Base-by-base conservation (phyloP, 1,140 invertebrate genomes). In the Trichonephila inaurata region DNA sequence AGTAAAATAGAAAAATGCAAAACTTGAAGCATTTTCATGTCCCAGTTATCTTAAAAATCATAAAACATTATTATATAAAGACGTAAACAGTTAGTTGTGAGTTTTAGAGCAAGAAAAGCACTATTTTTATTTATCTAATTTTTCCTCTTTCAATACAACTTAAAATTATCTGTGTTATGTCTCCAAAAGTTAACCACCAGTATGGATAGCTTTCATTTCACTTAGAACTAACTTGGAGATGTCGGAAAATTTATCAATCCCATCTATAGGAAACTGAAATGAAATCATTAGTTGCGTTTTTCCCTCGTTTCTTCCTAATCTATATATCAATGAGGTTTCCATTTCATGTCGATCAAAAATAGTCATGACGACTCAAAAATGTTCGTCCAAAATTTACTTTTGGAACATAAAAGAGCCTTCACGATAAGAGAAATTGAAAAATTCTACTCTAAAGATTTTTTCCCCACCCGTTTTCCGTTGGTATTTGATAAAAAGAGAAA, bases 191-290 rank as follows among this genome's bases (percentile, higher is more conserved):
- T 10, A 51, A 8, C 51, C 10, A 6, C 24, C 66, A 69, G 10
- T 24, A 14, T n/a, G 24, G 12, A 69, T n/a, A 69, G n/a, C 24
- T 18, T 77, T 28, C 72, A 19, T 77, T 77, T 77, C 33, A 16
- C 33, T 77, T 33, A 6, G 28, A 77, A 40, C 72, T 16, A 16
- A 16, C 16, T 77, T 77, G 18, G 28, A 77, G 28, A 18, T 77
- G 72, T 77, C 72, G 33, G 72, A 40, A 77, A 33, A 77, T 33
- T 33, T 33, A 77, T 77, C 72, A 77, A 28, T 40, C 18, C 1
- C 18, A 77, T 77, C 72, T 33, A 77, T 33, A 77, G 28, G 72
- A 77, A 72, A 19, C 6, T 77, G 72, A 77, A 77, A 77, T 77
- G 72, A 77, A 77, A 77, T 40, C 33, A 77, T 33, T 77, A 40